A percentile compares a stretch with the other conserved stretches of the same genome.
Evolutionary conservation across 2,888 invertebrate genomes (phyloP).

Genomic region (Andricus curvator): DNA sequence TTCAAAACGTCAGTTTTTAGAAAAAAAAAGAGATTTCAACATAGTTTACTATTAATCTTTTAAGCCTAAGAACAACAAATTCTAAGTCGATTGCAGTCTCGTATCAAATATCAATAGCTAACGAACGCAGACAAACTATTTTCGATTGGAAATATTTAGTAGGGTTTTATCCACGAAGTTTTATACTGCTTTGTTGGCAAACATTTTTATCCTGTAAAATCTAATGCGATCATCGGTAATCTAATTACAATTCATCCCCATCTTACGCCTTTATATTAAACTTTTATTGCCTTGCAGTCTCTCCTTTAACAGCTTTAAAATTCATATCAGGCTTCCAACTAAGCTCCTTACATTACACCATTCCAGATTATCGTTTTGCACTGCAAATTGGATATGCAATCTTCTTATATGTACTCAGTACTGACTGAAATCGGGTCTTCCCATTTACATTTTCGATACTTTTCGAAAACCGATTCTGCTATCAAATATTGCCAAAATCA

Average conservation of each 20-base stretch:
- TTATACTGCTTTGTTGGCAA: neutral
- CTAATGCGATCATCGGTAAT: neutral
- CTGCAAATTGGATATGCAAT: slow-evolving; percentile 62
- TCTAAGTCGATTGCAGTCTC: neutral
- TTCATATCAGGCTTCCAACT: slow-evolving; percentile 43
- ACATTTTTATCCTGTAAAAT: slow-evolving; percentile 12
- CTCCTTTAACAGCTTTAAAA: slow-evolving; percentile 27
- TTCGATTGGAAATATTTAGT: neutral
- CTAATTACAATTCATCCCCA: neutral
- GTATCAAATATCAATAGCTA: neutral
- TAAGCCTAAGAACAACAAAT: neutral
- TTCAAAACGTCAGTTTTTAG: slow-evolving; percentile 30
- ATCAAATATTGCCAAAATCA: neutral
- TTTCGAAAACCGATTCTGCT: neutral
- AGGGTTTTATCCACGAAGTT: neutral
- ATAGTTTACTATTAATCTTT: neutral
- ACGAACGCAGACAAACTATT: neutral
- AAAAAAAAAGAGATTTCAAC: neutral
- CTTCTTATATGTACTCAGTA: slow-evolving; percentile 55
- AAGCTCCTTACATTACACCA: slow-evolving; percentile 48
- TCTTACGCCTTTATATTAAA: slow-evolving; percentile 18
- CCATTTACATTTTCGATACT: neutral
- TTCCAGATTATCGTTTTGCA: slow-evolving; percentile 51
- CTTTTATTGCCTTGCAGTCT: slow-evolving; percentile 23
- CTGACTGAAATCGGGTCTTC: neutral